Evolutionary conservation across 2,888 invertebrate genomes (phyloP).

Genomic region (Noctua fimbriata): DNA sequence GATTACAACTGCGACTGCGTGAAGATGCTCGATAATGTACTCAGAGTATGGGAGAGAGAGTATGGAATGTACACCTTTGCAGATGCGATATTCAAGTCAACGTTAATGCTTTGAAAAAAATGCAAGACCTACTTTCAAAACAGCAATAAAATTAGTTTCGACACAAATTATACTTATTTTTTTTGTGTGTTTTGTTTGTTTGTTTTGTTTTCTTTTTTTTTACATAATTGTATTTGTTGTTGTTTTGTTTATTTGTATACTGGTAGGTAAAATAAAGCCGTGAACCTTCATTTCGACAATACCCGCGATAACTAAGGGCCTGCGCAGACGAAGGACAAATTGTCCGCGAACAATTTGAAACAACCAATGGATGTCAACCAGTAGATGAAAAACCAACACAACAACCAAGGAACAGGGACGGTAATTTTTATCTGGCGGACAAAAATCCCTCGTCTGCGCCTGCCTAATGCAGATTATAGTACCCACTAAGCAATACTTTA

Average conservation of each 20-base stretch:
- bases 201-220: no score
- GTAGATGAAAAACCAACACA: no score
- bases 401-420: no score
- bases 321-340: no score
- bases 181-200: no score
- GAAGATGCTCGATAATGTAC: slow-evolving; percentile 64
- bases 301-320: neutral
- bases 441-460: no score
- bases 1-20: slow-evolving; percentile 75
- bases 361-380: no score
- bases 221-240: no score
- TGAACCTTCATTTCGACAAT: neutral
- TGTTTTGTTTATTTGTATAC: no score
- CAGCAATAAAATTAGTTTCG: neutral
- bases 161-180: neutral
- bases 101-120: neutral
- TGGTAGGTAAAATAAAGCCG: no score
- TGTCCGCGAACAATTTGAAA: no score
- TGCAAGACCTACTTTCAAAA: neutral
- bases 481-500: neutral
- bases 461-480: neutral
- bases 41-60: slow-evolving; percentile 49
- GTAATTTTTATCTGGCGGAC: no score
- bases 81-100: slow-evolving; percentile 29
- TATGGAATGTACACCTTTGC: slow-evolving; percentile 18